Base-by-base conservation (phyloP, 2,888 invertebrate species). In the Polyploca ridens region DNA sequence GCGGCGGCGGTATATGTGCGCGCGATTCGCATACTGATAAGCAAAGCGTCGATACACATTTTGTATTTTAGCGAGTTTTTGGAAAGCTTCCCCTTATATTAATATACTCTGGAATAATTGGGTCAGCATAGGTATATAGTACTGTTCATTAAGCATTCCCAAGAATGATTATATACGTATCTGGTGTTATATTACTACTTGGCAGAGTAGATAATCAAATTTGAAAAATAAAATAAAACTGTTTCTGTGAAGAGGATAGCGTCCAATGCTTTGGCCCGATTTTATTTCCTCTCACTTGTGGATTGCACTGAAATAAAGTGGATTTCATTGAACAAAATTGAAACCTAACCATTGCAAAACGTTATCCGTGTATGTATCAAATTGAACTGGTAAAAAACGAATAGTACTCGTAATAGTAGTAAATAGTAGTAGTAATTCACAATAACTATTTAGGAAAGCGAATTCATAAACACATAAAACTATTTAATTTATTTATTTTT, bases 1-100 rank as follows among this genome's bases (percentile, higher is more conserved):
- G 82, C 82, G 27, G 27, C 27, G 27, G 27, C 27, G 81, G 84
- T 81, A 77, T 84, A 83, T 81, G 82, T 68, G 81, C 76, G 72
- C 86, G 82, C 75, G 84, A 66, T 74, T 77, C 79, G 90, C 88
- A 89, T 91, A 90, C 87, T 89, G 86, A 91, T 89, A 75, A 83
- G 76, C 64, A 3, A 7, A 27, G 59, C 69, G 78, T 69, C 68
- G 66, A 49, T 63, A 63, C 58, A 19, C 41, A 60, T 60, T 60
- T 60, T 41, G 61, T 61, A 61, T 16, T 54, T 49, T 59, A 41
- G 5, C 13, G 19, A 61, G 10, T 61, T 61, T 41, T 44, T 11
- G 60, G 44, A 16, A 19, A n/a, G 2, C 19, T 10, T 16, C 49
- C 6, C 6, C 10, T n/a, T 6, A 14, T 4, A 19, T 19, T 54